phyloP scores from a whole-genome alignment of 2,113 vertebrate species.

The Ctenodactylus gundi region DNA sequence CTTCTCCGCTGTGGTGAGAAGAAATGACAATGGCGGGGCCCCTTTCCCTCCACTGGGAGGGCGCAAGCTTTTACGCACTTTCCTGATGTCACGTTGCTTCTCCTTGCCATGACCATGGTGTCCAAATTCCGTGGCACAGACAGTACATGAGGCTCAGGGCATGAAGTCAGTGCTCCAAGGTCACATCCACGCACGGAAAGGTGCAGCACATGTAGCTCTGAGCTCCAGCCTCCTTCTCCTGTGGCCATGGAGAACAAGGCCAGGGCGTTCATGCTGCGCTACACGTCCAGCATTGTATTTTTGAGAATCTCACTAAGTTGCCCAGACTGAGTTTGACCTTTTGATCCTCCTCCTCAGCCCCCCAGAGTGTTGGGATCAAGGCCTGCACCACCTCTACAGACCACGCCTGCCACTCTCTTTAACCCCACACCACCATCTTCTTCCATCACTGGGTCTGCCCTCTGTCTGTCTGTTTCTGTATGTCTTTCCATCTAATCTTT shows the following conservation, averaged over 20 bases:
- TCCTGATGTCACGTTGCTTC: background rate
- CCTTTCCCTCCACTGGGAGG: background rate
- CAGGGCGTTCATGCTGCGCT: too few species aligned
- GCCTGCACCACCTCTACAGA: accelerated
- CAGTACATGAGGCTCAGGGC: background rate
- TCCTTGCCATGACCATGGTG: background rate
- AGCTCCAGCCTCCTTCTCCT: background rate
- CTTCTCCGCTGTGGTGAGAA: background rate
- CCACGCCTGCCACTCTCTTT: background rate
- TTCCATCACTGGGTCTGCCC: background rate
- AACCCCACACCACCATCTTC: background rate
- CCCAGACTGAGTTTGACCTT: too few species aligned
- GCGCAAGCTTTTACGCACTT: background rate
- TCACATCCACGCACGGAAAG: background rate
- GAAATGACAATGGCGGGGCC: background rate
- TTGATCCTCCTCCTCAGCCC: too few species aligned
- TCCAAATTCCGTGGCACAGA: background rate
- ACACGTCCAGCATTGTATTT: too few species aligned
- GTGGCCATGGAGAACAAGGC: too few species aligned
- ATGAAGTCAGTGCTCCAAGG: background rate
- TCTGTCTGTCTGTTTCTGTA: background rate
- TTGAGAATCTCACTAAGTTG: too few species aligned
- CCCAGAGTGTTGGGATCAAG: too few species aligned
- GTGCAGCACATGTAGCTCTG: background rate
- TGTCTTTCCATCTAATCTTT: background rate